Base-by-base conservation (phyloP, 1,140 invertebrate species). In the Bombus consobrinus region DNA sequence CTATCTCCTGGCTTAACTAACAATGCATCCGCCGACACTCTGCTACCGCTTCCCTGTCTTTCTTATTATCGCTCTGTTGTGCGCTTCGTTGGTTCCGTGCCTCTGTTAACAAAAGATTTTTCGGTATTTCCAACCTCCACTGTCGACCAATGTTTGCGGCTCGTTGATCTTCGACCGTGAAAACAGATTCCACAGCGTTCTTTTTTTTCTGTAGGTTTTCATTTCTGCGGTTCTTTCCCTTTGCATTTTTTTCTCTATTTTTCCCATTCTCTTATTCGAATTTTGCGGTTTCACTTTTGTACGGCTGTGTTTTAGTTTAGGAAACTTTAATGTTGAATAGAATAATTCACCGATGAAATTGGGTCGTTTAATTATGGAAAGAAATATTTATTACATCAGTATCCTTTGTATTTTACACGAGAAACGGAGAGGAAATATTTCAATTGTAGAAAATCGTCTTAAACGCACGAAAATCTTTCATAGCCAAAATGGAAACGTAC, bases 1-100 rank as follows among this genome's bases (percentile, higher is more conserved):
- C 89, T 91, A 91, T 92, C 91, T 92, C 89, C 79, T 71, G 87
- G 91, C 82, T 92, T 91, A 91, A 89, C 91, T 91, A 92, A 92
- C 91, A 92, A 92, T 92, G 88, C 87, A 79, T 74, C 75, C 86
- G 47, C 78, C 88, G 74, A 89, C 88, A 79, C 86, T 59, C 80
- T 76, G 57, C 43, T 32, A 47, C 59, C 25, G 53, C 15, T 64
- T 18, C 64, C 79, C 80, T 74, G 78, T 81, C 74, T 89, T 83
- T 81, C 68, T 90, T 91, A 90, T 91, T 90, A 91, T 88, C 86
- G 28, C 76, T n/a, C 10, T 10, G 59, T 28, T 62, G 8, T 9
- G 5, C 32, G 18, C 32, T 68, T 22, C 66, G 28, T n/a, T 25
- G 8, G 6, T 8, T 4, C 15, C 53, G 2, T 90, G 75, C 72